Base-by-base conservation (phyloP, 2,113 vertebrate species). In the Felis catus region DNA sequence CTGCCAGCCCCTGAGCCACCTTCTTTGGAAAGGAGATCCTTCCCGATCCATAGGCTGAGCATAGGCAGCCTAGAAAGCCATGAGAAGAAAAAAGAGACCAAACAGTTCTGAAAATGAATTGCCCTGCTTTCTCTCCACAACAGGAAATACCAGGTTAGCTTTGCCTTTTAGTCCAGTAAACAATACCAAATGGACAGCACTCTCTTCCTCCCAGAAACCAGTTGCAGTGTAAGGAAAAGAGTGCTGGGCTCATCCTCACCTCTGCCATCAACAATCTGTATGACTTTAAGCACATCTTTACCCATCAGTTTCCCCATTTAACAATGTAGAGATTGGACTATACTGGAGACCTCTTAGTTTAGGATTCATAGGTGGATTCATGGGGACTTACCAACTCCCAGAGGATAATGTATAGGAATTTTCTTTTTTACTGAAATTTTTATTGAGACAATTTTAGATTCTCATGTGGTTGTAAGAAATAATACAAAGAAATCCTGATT, bases 401-500 rank as follows among this genome's bases (percentile, higher is more conserved):
- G 83, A 93, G 6, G 16, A 80, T 68, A 71, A 94, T 33, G 23
- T 90, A 66, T 74, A 71, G 74, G 13, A 73, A 41, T 91, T 93
- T 78, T 71, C 4, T 63, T 93, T 68, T 83, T 31, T 55, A 45
- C n/a, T 82, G 33, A 82, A 27, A 36, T 39, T 73, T 80, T 66
- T 71, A 92, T 65, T 84, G 86, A 83, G 21, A 82, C 51, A 76
- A 53, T 89, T 94, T 82, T 78, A 95, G 23, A 95, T 78, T 86
- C 18, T 66, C 33, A 89, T 53, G 58, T 10, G 89, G 16, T 58
- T 89, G 1, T 84, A 92, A 95, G 76, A 95, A 97, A 90, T 68
- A 89, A 80, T 51, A 71, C 13, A 55, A 41, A 66, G 83, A 95
- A 58, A 85, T 53, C 10, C 45, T 41, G 58, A 14, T 55, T 93